Percentiles rank a stretch among this genome's conserved stretches.
These are phyloP conservation scores for Felis chaus DNA, from an alignment of 2,113 vertebrate species.

Conservation along the genomic window DNA sequence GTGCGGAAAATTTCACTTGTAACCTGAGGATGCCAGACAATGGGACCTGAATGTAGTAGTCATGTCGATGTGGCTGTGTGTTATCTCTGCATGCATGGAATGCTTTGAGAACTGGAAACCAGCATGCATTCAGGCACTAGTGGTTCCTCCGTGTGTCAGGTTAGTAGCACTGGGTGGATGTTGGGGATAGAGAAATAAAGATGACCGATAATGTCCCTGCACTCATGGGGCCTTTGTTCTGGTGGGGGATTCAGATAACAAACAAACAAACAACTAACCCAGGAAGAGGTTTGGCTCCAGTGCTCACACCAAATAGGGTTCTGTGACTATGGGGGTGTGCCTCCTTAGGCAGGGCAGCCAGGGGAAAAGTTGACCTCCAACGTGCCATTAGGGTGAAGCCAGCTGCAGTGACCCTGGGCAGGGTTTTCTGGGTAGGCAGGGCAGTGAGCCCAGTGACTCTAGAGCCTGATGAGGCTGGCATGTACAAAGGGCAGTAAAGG, in stretches of 20 bases:
- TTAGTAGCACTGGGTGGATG: not conserved
- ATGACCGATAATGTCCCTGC: fast-evolving
- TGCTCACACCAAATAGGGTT: no score
- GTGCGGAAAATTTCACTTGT: not conserved
- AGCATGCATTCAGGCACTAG: fast-evolving
- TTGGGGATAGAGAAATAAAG: not conserved
- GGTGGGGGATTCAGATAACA: not conserved
- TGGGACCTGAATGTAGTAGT: not conserved
- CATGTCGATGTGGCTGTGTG: not conserved
- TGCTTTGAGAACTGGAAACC: not conserved
- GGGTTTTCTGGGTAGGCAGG: not conserved
- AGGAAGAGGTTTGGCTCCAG: not conserved
- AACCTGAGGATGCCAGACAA: not conserved
- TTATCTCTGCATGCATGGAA: not conserved
- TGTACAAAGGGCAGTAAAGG: not conserved
- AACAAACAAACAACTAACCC: not conserved
- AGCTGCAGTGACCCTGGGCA: not conserved
- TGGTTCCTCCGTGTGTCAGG: not conserved
- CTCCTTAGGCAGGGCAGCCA: not conserved
- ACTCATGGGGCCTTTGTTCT: fast-evolving
- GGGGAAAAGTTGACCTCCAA: not conserved
- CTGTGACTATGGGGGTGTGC: not conserved
- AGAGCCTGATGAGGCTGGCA: not conserved
- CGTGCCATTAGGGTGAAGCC: not conserved
- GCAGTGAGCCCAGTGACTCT: not conserved